Conservation (phyloP, 2,888 invertebrate genomes). For the Protodeltote pygarga region DNA sequence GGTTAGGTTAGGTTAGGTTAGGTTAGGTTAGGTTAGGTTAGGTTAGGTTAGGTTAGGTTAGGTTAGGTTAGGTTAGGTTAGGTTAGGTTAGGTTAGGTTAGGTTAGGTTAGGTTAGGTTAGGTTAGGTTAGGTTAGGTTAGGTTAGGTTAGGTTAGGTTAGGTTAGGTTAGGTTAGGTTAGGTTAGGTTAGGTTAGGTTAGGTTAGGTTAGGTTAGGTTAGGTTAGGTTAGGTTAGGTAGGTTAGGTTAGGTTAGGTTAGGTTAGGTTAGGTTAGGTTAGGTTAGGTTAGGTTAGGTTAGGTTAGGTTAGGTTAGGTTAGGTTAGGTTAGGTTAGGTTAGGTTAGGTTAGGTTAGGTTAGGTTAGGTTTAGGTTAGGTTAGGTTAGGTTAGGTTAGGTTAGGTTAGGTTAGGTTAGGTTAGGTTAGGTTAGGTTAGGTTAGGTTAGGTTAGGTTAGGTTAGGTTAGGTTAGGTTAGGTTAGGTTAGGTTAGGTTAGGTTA, state of each 20-base stretch:
- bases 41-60: constrained; percentile 30
- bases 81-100: constrained; percentile 36
- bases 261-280: constrained; percentile 38
- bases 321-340: constrained; percentile 27
- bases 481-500: constrained; percentile 32
- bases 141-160: constrained; percentile 13
- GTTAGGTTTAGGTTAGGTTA: constrained; percentile 2
- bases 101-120: constrained; percentile 33
- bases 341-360: constrained; percentile 10
- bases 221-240: constrained; percentile 40
- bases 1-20: constrained; percentile 26
- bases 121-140: constrained; percentile 39
- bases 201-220: constrained; percentile 43
- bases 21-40: constrained; percentile 33
- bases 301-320: constrained; percentile 39
- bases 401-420: constrained; percentile 7
- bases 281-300: constrained; percentile 43
- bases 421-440: constrained; percentile 36
- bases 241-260: constrained; percentile 43
- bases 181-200: constrained; percentile 11
- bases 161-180: constrained; percentile 42
- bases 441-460: constrained; percentile 23
- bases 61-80: constrained; percentile 38
- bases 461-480: constrained; percentile 29
- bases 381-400: constrained; percentile 1